phyloP scores from a whole-genome alignment of 2,797 vertebrate genomes.

The Lutjanus argentimaculatus region DNA sequence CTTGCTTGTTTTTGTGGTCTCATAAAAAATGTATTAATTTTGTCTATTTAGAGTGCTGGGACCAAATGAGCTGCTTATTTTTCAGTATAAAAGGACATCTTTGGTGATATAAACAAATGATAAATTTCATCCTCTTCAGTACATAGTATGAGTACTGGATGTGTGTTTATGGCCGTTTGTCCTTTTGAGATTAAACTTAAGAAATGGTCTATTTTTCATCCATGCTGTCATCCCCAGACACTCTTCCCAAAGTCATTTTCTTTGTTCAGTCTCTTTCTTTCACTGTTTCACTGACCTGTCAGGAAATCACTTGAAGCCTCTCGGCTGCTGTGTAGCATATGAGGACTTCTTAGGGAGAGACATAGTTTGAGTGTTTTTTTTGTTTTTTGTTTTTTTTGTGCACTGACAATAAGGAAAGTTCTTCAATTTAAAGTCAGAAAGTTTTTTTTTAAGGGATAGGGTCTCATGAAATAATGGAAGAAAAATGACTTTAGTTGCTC shows the following conservation, averaged over 20 bases:
- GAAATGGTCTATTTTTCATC: conserved; percentile 31
- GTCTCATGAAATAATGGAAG: not conserved
- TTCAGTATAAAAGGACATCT: conserved; percentile 13
- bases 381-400: not conserved
- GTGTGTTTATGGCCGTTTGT: not conserved
- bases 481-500: not conserved
- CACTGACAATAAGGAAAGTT: conserved; percentile 32
- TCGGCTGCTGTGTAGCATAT: conserved; percentile 7
- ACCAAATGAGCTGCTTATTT: not conserved
- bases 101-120: not conserved
- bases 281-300: conserved; percentile 45
- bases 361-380: conserved; percentile 21
- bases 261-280: conserved; percentile 36
- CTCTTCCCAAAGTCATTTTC: conserved; percentile 36
- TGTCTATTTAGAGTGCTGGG: not conserved
- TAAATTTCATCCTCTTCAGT: not conserved
- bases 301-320: conserved; percentile 46
- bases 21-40: not conserved
- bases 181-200: conserved; percentile 13
- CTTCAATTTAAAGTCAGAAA: conserved; percentile 11
- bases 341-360: conserved; percentile 21
- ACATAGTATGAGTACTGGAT: rapidly evolving
- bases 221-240: conserved; percentile 21
- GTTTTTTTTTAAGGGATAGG: conserved; percentile 13
- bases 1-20: not conserved